phyloP scores from a whole-genome alignment of 2,797 vertebrate species.

The Myioborus melanocephalus region DNA sequence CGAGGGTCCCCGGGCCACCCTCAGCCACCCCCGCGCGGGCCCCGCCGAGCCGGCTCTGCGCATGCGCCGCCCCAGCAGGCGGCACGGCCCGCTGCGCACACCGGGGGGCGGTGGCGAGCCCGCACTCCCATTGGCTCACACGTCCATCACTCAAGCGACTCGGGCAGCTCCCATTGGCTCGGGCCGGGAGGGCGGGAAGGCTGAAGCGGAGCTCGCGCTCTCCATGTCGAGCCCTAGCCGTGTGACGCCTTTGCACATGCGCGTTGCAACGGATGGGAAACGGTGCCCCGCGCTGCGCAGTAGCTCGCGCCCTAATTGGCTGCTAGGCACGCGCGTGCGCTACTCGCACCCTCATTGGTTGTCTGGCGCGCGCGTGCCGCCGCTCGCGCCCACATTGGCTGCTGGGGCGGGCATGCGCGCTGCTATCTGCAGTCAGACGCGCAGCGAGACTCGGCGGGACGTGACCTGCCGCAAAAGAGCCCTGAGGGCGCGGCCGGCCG shows the following conservation, averaged over 20 bases:
- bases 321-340: not conserved
- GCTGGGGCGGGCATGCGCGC: not conserved
- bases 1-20: fast-evolving
- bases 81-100: fast-evolving
- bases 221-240: fast-evolving
- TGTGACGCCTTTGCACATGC: not conserved
- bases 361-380: not conserved
- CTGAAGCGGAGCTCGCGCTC: not conserved
- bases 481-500: not conserved
- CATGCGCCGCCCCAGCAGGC: not conserved
- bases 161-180: fast-evolving
- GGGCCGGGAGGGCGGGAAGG: not conserved
- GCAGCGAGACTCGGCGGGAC: not conserved
- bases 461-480: not conserved
- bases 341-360: not conserved
- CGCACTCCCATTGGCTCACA: not conserved
- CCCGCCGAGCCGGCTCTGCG: fast-evolving
- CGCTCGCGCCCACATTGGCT: not conserved
- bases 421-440: fast-evolving
- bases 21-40: fast-evolving
- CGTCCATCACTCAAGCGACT: not conserved
- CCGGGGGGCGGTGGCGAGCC: not conserved
- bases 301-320: not conserved
- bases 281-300: fast-evolving
- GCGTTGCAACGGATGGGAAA: fast-evolving